phyloP scores from a whole-genome alignment of 2,888 invertebrate species.

The Ophraella communa region DNA sequence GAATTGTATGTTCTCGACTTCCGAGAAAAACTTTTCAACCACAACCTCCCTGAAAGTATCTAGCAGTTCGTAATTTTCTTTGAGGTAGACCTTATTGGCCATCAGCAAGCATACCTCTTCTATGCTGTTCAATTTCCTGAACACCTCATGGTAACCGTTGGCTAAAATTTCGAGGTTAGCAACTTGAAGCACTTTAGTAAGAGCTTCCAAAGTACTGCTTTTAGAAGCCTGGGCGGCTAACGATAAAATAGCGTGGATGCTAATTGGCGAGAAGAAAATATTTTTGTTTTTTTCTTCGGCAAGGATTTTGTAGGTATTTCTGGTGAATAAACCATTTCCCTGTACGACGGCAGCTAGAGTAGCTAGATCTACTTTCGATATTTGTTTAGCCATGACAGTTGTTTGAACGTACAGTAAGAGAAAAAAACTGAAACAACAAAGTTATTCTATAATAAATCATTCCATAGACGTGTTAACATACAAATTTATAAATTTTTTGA shows the following conservation, averaged over 20 bases:
- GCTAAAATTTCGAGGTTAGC: slow-evolving; percentile 44
- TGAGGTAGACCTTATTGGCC: slow-evolving; percentile 74
- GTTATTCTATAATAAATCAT: too few relatives aligned
- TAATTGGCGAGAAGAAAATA: slow-evolving; percentile 59
- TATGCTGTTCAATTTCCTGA: slow-evolving; percentile 51
- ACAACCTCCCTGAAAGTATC: slow-evolving; percentile 66
- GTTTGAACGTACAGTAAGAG: background rate
- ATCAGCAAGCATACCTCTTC: slow-evolving; percentile 67
- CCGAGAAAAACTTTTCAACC: slow-evolving; percentile 68
- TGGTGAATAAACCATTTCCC: slow-evolving; percentile 51
- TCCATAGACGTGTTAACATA: too few relatives aligned
- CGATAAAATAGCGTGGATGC: slow-evolving; percentile 57
- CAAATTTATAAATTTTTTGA: too few relatives aligned
- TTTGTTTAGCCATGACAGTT: slow-evolving; percentile 37
- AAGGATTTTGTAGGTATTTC: slow-evolving; percentile 48
- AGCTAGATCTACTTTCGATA: too few relatives aligned
- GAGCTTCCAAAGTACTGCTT: slow-evolving; percentile 51
- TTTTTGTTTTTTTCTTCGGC: slow-evolving; percentile 50
- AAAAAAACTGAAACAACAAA: too few relatives aligned
- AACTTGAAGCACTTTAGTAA: slow-evolving; percentile 48
- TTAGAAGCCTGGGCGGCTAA: slow-evolving; percentile 56
- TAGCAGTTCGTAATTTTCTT: slow-evolving; percentile 63
- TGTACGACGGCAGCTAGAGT: slow-evolving; percentile 46
- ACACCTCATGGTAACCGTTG: slow-evolving; percentile 46
- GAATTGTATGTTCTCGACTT: slow-evolving; percentile 71